phyloP scores from a whole-genome alignment of 2,888 invertebrate species.

The Priocnemis perturbator region DNA sequence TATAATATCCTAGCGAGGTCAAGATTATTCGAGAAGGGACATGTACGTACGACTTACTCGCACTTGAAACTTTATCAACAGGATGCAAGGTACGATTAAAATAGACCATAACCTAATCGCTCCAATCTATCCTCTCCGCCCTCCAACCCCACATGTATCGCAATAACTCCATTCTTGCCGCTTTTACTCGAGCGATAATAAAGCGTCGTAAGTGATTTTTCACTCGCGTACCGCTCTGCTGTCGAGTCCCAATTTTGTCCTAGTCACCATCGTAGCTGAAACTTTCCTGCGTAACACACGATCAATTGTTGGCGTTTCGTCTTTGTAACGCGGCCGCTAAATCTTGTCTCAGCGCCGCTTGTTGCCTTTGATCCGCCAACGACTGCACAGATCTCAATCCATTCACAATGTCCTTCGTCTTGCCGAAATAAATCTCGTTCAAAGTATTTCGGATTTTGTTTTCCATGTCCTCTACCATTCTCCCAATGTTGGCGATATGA shows the following conservation, averaged over 20 bases:
- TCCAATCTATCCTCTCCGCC: not conserved
- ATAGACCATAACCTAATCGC: not conserved
- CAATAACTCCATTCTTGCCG: no score
- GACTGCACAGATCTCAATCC: constrained; percentile 90
- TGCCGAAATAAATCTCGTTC: constrained; percentile 99
- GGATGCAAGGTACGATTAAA: not conserved
- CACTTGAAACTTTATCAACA: no score
- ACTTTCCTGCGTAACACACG: constrained; percentile 61
- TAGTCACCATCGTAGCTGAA: constrained; percentile 72
- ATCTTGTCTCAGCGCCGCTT: constrained; percentile 90
- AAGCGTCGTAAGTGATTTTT: not conserved
- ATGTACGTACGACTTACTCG: no score
- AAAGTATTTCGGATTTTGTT: constrained; percentile 99
- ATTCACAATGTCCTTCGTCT: constrained; percentile 98
- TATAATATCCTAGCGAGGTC: no score
- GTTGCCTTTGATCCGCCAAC: constrained; percentile 88
- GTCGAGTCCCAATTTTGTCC: constrained; percentile 22
- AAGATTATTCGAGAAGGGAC: no score
- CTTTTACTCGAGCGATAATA: not conserved
- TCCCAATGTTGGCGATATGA: constrained; percentile 98
- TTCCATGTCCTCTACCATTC: constrained; percentile 99
- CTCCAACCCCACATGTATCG: not conserved
- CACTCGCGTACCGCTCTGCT: not conserved
- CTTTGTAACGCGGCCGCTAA: constrained; percentile 89
- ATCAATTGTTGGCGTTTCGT: constrained; percentile 83